These are phyloP conservation scores for Andrena haemorrhoa DNA, from an alignment of 2,888 invertebrate genomes.

Conservation along the genomic window DNA sequence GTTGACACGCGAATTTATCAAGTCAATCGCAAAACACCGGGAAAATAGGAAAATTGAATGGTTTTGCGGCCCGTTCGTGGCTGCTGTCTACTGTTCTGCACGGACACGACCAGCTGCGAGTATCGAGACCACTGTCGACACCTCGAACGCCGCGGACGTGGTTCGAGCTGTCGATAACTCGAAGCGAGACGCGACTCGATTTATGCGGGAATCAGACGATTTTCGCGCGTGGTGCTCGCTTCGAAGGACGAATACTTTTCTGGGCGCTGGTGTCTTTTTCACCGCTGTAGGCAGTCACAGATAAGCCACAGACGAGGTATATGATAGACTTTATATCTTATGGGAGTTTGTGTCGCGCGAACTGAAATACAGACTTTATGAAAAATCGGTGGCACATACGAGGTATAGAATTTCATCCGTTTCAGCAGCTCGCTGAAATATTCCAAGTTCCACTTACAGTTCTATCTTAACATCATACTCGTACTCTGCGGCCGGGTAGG, in stretches of 20 bases:
- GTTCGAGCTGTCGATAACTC: constrained; percentile 48
- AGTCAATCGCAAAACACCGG: constrained; percentile 44
- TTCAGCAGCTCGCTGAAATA: no score
- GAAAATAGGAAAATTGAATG: constrained; percentile 27
- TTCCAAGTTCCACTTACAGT: no score
- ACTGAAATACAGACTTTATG: no score
- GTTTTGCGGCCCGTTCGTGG: constrained; percentile 36
- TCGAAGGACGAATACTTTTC: not conserved
- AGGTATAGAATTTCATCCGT: no score
- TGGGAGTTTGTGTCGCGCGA: no score
- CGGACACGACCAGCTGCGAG: constrained; percentile 51
- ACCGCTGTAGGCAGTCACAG: no score
- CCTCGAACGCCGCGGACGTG: constrained; percentile 22
- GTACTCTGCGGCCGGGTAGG: no score
- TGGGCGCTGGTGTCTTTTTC: no score
- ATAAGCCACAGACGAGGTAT: no score
- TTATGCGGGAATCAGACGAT: constrained; percentile 1
- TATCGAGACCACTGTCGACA: constrained; percentile 36
- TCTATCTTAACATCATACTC: no score
- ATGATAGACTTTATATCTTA: no score
- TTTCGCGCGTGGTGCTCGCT: not conserved
- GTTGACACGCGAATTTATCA: constrained; percentile 49
- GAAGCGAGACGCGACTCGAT: constrained; percentile 1
- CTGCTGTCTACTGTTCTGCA: constrained; percentile 60
- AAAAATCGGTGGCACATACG: no score